Base-by-base conservation (phyloP, 2,113 vertebrate genomes). In the Pygathrix nemaeus region DNA sequence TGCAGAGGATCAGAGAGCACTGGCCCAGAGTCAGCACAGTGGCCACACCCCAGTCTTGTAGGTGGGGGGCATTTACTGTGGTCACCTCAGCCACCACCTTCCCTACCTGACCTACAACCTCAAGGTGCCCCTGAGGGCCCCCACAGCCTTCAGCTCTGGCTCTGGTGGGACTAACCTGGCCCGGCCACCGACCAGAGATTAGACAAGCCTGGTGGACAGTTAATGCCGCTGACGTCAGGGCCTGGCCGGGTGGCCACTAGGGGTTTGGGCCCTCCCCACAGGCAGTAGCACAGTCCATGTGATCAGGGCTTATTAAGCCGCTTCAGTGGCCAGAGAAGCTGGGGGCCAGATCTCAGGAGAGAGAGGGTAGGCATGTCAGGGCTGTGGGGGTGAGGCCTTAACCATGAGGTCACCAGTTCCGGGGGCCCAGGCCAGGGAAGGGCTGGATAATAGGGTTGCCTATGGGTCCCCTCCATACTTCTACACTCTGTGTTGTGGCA, bases 151-250 rank as follows among this genome's bases (percentile, higher is more conserved):
- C 23, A 43, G 81, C 80, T 96, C 96, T 94, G 97, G 95, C 84
- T 96, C 90, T 88, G 92, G 84, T 45, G 48, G 72, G 84, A 96
- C 76, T 55, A 85, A 93, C 92, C 95, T 97, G 94, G 97, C 84
- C 82, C 21, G 0, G 92, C 75, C 87, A 85, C 88, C 8, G 70
- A 88, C 87, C 94, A 95, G 97, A 98, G 97, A 97, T 98, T 98
- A 98, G 94, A 92, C 38, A 55, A 93, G 85, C 57, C 88, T 90
- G 78, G 95, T 68, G 52, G 78, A 92, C 25, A 16, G 95, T 97
- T 98, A 98, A 98, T 96, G 72, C 94, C 6, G 3, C 95, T 97
- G 98, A 98, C 92, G 97, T 98, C 98, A 98, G 94, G 85, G 43
- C 94, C 97, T 68, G 84, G 90, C 92, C 0, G 81, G 83, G 76